Base-by-base conservation (phyloP, 2,888 invertebrate genomes). In the Drosophila borealis region DNA sequence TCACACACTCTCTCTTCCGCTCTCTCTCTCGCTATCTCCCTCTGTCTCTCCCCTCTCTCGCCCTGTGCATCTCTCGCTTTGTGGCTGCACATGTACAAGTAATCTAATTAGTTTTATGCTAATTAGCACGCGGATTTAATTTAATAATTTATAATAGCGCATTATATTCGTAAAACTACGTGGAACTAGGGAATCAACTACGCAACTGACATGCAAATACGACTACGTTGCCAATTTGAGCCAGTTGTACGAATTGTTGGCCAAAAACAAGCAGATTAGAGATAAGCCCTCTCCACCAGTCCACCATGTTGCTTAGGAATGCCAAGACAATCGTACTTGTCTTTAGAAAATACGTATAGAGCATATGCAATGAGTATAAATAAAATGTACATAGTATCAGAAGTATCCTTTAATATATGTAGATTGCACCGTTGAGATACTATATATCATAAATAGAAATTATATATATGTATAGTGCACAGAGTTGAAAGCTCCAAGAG, bases 71-170 rank as follows among this genome's bases (percentile, higher is more conserved):
- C 59, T 50, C 36, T 67, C 67, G 65, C 66, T 87, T 67, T 78
- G 70, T 55, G 70, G 73, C 69, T 69, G 73, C 70, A 76, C 76
- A 77, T 85, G 75, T 82, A 77, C 75, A 86, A 86, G 84, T 86
- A 83, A 88, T 83, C 87, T 88, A 88, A 88, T 88, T 88, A 89
- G 86, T 88, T 88, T 86, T 81, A 89, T 88, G 86, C 80, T 88
- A 89, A 89, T 89, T 86, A 83, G 88, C 69, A 74, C 64, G 74
- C 69, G 79, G 82, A 71, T 80, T 79, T 81, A 80, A 86, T 88
- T 88, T 81, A 89, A 88, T 89, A 83, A 80, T 75, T 81, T 86
- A 88, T 79, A 85, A 86, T 78, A 60, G 76, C 88, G 69, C 73
- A 78, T 76, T 82, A 84, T 84, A 84, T 71, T 53, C 70, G 50